Percentiles rank a stretch among this genome's conserved stretches.
Evolutionary conservation across 2,797 vertebrate species (phyloP).

Genomic region (Phataginus tricuspis): DNA sequence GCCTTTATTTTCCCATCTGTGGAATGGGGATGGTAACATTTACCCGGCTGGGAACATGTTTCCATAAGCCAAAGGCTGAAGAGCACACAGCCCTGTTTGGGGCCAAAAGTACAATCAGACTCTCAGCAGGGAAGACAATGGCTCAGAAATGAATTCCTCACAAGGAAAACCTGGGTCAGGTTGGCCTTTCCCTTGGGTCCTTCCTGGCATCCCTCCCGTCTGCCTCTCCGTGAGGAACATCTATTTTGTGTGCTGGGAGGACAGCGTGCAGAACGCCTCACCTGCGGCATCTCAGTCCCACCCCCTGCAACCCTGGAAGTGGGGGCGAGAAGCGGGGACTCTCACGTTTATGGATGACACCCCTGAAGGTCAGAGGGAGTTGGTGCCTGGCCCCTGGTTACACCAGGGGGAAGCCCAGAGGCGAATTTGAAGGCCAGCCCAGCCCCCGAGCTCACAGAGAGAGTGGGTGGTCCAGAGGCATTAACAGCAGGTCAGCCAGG

Average conservation of each 20-base stretch:
- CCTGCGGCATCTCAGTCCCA: not conserved
- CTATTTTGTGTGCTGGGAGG: not conserved
- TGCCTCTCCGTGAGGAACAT: not conserved
- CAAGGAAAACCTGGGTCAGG: not conserved
- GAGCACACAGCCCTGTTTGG: not conserved
- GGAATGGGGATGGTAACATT: not conserved
- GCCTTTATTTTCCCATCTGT: not conserved
- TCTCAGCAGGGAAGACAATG: not conserved
- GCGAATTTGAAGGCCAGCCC: not conserved
- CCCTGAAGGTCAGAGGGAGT: not conserved
- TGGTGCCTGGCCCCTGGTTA: rapidly evolving
- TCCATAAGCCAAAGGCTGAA: not conserved
- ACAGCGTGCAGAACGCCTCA: not conserved
- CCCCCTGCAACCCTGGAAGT: not conserved
- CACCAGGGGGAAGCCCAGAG: not conserved
- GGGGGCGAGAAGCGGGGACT: not conserved
- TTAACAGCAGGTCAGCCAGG: not conserved
- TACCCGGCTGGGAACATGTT: not conserved
- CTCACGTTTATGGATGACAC: not conserved
- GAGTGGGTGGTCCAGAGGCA: not conserved
- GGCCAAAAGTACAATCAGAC: not conserved
- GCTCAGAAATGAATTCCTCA: not conserved
- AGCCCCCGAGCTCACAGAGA: not conserved
- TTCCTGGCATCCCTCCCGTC: not conserved
- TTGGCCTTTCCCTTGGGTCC: not conserved